These are phyloP conservation scores for Strix aluco DNA, from an alignment of 2,113 vertebrate species.

Conservation along the genomic window DNA sequence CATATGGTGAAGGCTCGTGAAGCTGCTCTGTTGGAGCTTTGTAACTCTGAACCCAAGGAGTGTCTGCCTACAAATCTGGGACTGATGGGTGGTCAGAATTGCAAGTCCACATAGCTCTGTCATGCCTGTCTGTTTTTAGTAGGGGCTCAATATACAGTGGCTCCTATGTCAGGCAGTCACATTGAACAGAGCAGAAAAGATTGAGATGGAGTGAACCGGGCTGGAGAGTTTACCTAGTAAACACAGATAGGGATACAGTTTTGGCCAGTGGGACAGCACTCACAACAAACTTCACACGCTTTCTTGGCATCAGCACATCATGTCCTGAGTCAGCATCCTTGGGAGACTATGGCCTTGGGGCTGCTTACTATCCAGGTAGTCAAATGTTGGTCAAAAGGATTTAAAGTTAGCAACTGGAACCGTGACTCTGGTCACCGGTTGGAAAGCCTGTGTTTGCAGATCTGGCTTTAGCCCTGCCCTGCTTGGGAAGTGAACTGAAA, in stretches of 20 bases:
- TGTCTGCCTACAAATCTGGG: background rate
- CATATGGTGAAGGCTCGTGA: accelerated
- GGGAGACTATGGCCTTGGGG: background rate
- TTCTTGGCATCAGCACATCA: background rate
- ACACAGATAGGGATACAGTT: background rate
- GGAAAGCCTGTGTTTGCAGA: background rate
- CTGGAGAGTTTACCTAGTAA: background rate
- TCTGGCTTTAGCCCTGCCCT: background rate
- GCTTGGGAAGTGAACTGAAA: background rate
- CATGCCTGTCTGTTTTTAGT: background rate
- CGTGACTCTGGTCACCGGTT: accelerated
- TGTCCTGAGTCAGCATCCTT: background rate
- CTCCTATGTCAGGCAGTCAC: background rate
- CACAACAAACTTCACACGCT: accelerated
- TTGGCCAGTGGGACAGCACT: background rate
- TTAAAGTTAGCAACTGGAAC: background rate
- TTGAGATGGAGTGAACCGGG: background rate
- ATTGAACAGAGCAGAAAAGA: background rate
- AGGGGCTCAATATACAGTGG: background rate
- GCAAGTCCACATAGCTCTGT: background rate
- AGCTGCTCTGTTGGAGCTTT: background rate
- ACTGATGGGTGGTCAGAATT: background rate
- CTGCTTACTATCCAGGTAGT: background rate
- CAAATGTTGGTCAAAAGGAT: background rate
- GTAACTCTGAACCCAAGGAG: background rate